phyloP scores from a whole-genome alignment of 2,888 invertebrate genomes.

The Pammene fasciana region DNA sequence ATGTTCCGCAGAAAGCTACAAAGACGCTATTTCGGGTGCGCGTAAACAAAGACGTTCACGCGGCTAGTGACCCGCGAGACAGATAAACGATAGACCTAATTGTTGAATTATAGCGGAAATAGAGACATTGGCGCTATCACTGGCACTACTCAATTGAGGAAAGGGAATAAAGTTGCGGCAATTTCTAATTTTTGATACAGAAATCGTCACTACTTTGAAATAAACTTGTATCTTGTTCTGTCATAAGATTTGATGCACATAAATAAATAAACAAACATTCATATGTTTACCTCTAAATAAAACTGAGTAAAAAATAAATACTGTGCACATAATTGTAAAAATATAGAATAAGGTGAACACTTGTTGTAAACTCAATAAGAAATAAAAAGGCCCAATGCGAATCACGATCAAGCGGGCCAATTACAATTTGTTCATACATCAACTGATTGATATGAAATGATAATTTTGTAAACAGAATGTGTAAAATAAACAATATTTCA shows the following conservation, averaged over 20 bases:
- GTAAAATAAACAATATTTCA: neutral
- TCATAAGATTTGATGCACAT: too few relatives aligned
- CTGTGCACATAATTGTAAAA: neutral
- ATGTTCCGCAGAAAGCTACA: slow-evolving; percentile 18
- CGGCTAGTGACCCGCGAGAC: slow-evolving; percentile 45
- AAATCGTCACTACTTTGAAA: too few relatives aligned
- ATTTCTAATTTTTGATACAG: neutral
- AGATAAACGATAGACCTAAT: slow-evolving; percentile 24
- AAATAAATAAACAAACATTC: too few relatives aligned
- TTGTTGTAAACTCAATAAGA: neutral
- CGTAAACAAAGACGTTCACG: slow-evolving; percentile 42
- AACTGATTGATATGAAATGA: slow-evolving; percentile 5
- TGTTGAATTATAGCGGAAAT: slow-evolving; percentile 24
- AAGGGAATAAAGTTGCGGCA: neutral
- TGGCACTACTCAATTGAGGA: neutral
- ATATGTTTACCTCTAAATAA: neutral
- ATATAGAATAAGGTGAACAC: neutral
- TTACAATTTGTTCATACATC: neutral
- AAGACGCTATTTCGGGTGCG: slow-evolving; percentile 38
- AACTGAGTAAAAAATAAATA: neutral
- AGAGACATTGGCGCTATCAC: slow-evolving; percentile 4
- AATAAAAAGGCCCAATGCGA: neutral
- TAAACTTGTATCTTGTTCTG: too few relatives aligned
- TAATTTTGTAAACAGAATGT: slow-evolving; percentile 15
- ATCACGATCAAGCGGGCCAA: neutral